Percentiles rank a stretch among this genome's conserved stretches.
Evolutionary conservation across 2,797 vertebrate genomes (phyloP).

Genomic region (Dendrocincla fuliginosa): DNA sequence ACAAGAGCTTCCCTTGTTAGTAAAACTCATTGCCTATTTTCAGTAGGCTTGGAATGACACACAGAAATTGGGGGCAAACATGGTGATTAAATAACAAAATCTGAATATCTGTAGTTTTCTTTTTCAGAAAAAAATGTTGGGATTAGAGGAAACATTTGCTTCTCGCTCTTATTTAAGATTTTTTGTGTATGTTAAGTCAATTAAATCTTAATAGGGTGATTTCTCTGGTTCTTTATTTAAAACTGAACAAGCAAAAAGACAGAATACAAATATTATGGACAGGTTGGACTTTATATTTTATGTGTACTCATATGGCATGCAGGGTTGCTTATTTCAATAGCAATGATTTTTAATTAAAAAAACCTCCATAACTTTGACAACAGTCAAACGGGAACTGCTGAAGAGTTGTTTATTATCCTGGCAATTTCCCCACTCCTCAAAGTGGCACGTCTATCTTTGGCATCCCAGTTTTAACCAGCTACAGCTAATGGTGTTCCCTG

Average conservation of each 20-base stretch:
- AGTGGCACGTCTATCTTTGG: background rate
- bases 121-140: background rate
- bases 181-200: background rate
- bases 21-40: background rate
- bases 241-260: background rate
- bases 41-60: background rate
- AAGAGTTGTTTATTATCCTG: background rate
- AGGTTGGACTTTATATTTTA: background rate
- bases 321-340: background rate
- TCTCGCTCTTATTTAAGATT: background rate
- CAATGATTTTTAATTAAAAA: background rate
- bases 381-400: background rate
- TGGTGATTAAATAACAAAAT: background rate
- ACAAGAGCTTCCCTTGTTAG: background rate
- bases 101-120: background rate
- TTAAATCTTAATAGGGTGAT: constrained; percentile 1
- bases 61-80: background rate
- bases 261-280: background rate
- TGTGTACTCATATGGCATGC: background rate
- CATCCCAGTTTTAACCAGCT: background rate
- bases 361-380: background rate
- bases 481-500: background rate
- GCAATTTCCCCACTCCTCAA: background rate
- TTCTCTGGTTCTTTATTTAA: constrained; percentile 5
- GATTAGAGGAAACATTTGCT: background rate